Base-by-base conservation (phyloP, 2,797 vertebrate species). In the Coregonus suidteri region DNA sequence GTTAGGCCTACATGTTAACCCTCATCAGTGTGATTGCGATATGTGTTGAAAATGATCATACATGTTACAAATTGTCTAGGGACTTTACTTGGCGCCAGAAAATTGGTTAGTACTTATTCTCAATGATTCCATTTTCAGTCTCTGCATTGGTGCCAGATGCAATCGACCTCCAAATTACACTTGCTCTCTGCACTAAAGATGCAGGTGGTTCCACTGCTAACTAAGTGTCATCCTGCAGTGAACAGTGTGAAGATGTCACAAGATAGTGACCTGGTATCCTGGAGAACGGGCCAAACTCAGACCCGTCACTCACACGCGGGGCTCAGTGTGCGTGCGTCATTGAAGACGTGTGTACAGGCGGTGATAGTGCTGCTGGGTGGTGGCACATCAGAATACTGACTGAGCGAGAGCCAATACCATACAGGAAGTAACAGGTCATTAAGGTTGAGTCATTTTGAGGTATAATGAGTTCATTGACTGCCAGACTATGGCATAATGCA, bases 231-330 rank as follows among this genome's bases (percentile, higher is more conserved):
- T 25, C 9, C 41, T 13, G 41, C 41, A 47, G 41, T 47, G 41
- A 47, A 0, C 41, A 47, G 41, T 47, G 41, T 47, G 41, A 47
- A 47, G 41, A 47, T 11, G 41, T 47, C 59, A 83, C 53, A 77
- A 85, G 81, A 75, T 77, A 79, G 14, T 81, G 31, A 71, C 64
- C 75, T 72, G 76, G 70, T 77, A 73, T 59, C 64, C 82, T 77
- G 79, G 74, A 83, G 62, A 79, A 14, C 7, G 70, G 68, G 76
- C 83, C 79, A 86, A 68, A 88, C 41, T 47, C 11, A 47, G 9
- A 88, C 71, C 82, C 20, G 87, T 81, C 88, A 87, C 66, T 90
- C 89, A 82, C 53, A 25, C 70, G 74, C 47, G 69, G 53, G 53
- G 79, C 82, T 84, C 47, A 74, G 75, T 0, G 1, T 70, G 64